phyloP scores from a whole-genome alignment of 2,888 invertebrate species.

The Alitta virens region DNA sequence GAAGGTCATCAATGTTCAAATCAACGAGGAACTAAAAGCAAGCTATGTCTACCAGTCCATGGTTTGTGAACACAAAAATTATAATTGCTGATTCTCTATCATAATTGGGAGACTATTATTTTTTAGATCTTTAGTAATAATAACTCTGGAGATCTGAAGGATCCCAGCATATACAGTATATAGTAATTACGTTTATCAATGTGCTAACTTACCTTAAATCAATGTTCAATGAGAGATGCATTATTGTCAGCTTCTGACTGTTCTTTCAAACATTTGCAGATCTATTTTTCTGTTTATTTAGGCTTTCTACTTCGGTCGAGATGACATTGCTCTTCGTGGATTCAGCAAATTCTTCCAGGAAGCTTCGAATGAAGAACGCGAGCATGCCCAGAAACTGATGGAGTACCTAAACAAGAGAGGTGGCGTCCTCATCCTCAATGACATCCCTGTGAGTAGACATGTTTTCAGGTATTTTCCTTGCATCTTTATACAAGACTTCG shows the following conservation, averaged over 20 bases:
- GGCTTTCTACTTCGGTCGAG: constrained; percentile 76
- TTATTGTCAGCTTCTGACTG: no score
- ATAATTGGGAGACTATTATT: background rate
- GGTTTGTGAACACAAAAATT: constrained; percentile 56
- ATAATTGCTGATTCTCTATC: background rate
- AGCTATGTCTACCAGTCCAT: constrained; percentile 81
- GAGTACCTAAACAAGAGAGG: constrained; percentile 67
- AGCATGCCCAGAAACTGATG: constrained; percentile 68
- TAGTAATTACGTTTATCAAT: no score
- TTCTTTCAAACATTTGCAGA: no score
- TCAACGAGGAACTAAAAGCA: constrained; percentile 76
- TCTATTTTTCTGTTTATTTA: background rate
- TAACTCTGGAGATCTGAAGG: no score
- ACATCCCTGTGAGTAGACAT: constrained; percentile 59
- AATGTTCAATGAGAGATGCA: no score
- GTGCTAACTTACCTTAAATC: no score
- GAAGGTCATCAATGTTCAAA: constrained; percentile 68
- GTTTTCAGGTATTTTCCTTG: background rate
- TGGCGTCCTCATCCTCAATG: constrained; percentile 66
- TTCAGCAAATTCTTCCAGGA: constrained; percentile 68
- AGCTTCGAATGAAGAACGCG: constrained; percentile 72
- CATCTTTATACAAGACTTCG: background rate
- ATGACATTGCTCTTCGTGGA: constrained; percentile 68
- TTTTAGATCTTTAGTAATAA: no score
- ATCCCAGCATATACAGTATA: no score